A percentile compares a stretch with the other conserved stretches of the same genome.
Conservation (phyloP, 2,113 vertebrate genomes). For the Ictidomys tridecemlineatus region DNA sequence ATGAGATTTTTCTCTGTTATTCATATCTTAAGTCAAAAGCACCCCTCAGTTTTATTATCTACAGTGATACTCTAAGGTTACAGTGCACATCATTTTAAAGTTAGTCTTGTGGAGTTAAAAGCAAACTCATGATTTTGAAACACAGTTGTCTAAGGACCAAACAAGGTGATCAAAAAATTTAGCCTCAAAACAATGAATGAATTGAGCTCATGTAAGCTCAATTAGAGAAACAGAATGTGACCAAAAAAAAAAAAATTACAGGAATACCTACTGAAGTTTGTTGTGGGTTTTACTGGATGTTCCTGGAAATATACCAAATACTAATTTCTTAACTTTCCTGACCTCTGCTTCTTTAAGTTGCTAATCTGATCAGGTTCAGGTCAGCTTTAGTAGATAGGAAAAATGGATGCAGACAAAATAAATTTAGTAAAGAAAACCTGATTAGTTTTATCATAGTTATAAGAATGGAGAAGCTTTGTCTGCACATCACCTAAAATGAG, state of each 20-base stretch:
- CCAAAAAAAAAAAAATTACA: background rate
- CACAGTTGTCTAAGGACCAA: slow-evolving; percentile 50
- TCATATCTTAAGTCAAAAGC: slow-evolving; percentile 85
- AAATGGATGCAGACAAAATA: slow-evolving; percentile 43
- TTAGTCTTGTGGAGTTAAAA: slow-evolving; percentile 70
- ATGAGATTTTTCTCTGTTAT: slow-evolving; percentile 51
- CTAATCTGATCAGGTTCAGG: background rate
- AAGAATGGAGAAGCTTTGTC: background rate
- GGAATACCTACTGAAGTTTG: background rate
- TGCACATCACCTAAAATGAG: background rate
- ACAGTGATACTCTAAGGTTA: slow-evolving; percentile 72
- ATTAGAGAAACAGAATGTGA: background rate
- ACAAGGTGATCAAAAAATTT: background rate
- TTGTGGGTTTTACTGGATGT: background rate
- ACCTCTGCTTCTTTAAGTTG: background rate
- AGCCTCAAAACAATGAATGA: background rate
- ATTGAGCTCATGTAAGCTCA: no score
- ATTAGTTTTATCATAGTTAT: background rate
- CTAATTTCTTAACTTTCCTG: background rate
- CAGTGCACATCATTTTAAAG: slow-evolving; percentile 82
- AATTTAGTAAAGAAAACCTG: slow-evolving; percentile 30
- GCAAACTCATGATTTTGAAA: slow-evolving; percentile 72
- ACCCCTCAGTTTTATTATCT: no score
- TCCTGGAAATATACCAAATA: background rate
- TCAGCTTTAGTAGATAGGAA: slow-evolving; percentile 10